Evolutionary conservation across 2,797 vertebrate species (phyloP).

Genomic region (Enteromius afrohamiltoni): DNA sequence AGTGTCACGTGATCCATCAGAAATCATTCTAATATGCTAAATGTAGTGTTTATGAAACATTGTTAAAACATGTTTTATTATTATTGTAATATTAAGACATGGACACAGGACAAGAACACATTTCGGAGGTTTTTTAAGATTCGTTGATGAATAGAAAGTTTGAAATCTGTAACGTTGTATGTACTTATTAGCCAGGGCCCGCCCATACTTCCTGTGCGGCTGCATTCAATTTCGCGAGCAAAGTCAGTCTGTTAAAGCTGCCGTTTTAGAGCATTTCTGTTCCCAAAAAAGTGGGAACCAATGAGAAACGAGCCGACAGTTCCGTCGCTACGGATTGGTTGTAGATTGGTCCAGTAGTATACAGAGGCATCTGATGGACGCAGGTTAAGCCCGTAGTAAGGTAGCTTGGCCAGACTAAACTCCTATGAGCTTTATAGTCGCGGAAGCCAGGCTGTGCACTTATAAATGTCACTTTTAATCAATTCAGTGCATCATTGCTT

Average conservation of each 20-base stretch:
- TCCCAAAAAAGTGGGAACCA: no score
- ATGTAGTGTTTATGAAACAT: not conserved
- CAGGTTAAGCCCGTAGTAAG: no score
- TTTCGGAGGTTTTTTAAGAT: not conserved
- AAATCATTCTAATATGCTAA: not conserved
- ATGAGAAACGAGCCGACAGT: no score
- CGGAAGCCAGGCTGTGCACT: not conserved
- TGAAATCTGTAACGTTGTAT: not conserved
- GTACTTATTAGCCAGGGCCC: not conserved
- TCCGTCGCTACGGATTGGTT: no score
- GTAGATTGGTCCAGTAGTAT: no score
- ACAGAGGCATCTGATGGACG: no score
- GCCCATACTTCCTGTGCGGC: no score
- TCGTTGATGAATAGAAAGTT: not conserved
- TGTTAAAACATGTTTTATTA: not conserved
- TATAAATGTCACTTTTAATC: not conserved
- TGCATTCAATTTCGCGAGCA: no score
- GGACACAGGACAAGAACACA: not conserved
- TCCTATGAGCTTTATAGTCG: no score
- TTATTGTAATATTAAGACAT: not conserved
- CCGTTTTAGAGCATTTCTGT: no score
- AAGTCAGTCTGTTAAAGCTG: no score
- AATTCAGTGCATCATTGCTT: not conserved
- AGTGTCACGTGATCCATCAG: not conserved
- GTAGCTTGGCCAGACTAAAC: no score